Percentiles rank a stretch among this genome's conserved stretches.
These are phyloP conservation scores for Ctenomys sociabilis DNA, from an alignment of 2,113 vertebrate species.

Conservation along the genomic window DNA sequence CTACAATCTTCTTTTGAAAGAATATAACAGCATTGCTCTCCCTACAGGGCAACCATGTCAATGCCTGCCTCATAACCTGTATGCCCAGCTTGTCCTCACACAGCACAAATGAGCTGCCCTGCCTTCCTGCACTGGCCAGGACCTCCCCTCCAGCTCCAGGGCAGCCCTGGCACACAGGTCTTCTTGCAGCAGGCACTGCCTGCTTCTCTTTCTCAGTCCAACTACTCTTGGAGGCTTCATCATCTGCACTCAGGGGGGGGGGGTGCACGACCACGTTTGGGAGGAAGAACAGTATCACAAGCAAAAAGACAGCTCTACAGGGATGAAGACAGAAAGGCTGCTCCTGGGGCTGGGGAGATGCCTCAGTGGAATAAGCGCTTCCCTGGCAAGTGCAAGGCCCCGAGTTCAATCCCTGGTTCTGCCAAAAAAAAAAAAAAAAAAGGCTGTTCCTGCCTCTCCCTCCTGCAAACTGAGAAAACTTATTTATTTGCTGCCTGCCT, in stretches of 20 bases:
- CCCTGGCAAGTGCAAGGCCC: no score
- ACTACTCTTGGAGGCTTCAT: background rate
- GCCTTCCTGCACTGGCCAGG: background rate
- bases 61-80: no score
- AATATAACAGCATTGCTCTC: background rate
- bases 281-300: conserved; percentile 73
- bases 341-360: no score
- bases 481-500: conserved; percentile 24
- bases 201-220: conserved; percentile 60
- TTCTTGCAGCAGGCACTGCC: conserved; percentile 54
- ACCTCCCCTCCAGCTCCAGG: conserved; percentile 70
- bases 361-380: no score
- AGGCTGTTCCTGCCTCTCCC: conserved; percentile 37
- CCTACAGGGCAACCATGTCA: background rate
- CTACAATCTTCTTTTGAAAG: background rate
- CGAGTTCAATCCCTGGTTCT: no score
- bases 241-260: background rate
- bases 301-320: conserved; percentile 71
- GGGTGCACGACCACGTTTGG: conserved; percentile 42
- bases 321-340: conserved; percentile 66
- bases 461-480: conserved; percentile 43
- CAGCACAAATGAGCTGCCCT: background rate
- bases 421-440: no score
- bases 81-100: background rate
- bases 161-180: conserved; percentile 84